Conservation (phyloP, 2,888 invertebrate species). For the Pyrrhosoma nymphula region DNA sequence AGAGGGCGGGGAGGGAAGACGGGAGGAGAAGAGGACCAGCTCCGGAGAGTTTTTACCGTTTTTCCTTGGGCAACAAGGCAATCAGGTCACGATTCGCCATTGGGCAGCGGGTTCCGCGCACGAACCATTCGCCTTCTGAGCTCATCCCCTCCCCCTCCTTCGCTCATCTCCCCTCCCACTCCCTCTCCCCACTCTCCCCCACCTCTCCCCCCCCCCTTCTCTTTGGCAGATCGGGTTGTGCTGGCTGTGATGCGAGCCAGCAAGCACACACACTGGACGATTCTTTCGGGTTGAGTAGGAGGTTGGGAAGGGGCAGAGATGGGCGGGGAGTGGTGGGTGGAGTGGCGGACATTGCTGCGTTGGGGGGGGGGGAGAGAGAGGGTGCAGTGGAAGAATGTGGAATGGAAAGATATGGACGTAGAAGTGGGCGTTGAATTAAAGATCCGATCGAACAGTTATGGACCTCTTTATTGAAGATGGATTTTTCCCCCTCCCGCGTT, state of each 20-base stretch:
- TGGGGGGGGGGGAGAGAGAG: background rate
- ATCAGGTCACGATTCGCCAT: slow-evolving; percentile 52
- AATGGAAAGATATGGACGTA: background rate
- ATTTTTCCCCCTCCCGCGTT: background rate
- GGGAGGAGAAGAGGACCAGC: background rate
- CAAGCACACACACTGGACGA: background rate
- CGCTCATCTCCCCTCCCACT: background rate
- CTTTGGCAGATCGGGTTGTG: background rate
- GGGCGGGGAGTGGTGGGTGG: background rate
- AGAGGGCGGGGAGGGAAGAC: background rate
- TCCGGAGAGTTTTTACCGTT: slow-evolving; percentile 19
- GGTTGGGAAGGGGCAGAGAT: background rate
- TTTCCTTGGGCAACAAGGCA: slow-evolving; percentile 52
- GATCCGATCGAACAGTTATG: slow-evolving; percentile 24
- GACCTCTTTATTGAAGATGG: slow-evolving; percentile 31
- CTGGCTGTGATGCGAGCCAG: background rate
- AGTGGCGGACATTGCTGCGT: background rate
- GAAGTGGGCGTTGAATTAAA: slow-evolving; percentile 19
- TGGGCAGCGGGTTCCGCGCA: slow-evolving; percentile 42
- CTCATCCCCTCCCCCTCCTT: background rate
- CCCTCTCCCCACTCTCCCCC: background rate
- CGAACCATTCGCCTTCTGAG: slow-evolving; percentile 6
- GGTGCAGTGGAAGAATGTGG: background rate
- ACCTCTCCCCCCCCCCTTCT: background rate
- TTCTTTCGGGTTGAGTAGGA: background rate